Percentiles rank a stretch among this genome's conserved stretches.
Conservation (phyloP, 2,888 invertebrate genomes). For the Phymatocera aterrima region DNA sequence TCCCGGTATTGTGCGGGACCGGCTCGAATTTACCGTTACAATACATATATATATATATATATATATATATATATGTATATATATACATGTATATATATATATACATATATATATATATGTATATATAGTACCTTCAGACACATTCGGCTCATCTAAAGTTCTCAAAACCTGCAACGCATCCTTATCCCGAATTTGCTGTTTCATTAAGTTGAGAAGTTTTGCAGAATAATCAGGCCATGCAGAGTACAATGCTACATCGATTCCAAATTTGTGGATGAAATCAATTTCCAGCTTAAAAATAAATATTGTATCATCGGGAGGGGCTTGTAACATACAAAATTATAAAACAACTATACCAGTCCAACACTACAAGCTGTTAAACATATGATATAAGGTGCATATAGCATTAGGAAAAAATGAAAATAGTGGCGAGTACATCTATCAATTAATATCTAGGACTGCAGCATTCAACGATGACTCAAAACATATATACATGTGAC, state of each 20-base stretch:
- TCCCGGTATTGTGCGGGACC: no score
- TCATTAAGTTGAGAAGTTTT: conserved; percentile 22
- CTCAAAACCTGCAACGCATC: neutral
- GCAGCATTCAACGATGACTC: neutral
- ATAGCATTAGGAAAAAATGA: neutral
- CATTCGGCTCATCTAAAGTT: neutral
- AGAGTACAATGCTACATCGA: conserved; percentile 33
- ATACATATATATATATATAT: no score
- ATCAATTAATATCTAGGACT: neutral
- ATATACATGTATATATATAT: no score
- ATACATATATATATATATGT: no score
- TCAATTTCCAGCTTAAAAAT: conserved; percentile 39
- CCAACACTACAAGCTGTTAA: no score
- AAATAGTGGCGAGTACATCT: neutral
- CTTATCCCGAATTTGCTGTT: neutral
- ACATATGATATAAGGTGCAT: neutral
- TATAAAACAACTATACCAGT: neutral
- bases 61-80: no score
- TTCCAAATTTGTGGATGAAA: conserved; percentile 12
- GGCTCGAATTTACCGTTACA: no score
- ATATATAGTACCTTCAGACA: neutral
- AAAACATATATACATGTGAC: neutral
- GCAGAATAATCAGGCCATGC: conserved; percentile 45
- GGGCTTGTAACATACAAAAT: neutral
- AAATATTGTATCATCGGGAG: neutral